These are phyloP conservation scores for Phyllopteryx taeniolatus DNA, from an alignment of 2,113 vertebrate genomes.

Conservation along the genomic window DNA sequence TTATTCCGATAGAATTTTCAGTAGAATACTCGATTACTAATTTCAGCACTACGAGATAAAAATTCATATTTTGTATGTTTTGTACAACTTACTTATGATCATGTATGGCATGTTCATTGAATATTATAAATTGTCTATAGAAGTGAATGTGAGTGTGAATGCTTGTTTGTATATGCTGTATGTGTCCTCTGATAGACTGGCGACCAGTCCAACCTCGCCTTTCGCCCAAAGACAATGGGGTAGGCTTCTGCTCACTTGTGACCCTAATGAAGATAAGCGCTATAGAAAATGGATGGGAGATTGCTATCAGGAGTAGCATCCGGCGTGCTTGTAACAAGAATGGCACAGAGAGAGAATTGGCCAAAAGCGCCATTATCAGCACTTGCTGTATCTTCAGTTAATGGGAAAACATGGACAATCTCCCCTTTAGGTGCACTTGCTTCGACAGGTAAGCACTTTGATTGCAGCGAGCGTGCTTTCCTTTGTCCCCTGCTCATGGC, in stretches of 20 bases:
- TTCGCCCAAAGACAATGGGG: neutral
- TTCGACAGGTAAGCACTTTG: constrained; percentile 23
- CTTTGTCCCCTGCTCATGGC: constrained; percentile 46
- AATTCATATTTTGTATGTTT: too few relatives aligned
- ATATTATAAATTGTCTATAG: too few relatives aligned
- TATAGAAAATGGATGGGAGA: constrained; percentile 21
- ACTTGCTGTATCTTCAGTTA: constrained; percentile 52
- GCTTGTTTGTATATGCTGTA: too few relatives aligned
- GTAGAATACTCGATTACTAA: too few relatives aligned
- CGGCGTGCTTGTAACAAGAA: constrained; percentile 57
- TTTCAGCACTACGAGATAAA: too few relatives aligned
- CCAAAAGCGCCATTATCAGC: constrained; percentile 59
- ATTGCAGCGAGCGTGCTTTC: constrained; percentile 50
- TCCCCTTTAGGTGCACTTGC: constrained; percentile 40
- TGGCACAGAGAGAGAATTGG: constrained; percentile 41
- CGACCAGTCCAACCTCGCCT: too few relatives aligned
- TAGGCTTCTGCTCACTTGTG: too few relatives aligned
- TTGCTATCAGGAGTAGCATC: constrained; percentile 59
- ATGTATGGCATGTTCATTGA: too few relatives aligned
- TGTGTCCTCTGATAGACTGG: too few relatives aligned
- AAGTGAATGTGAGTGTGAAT: too few relatives aligned
- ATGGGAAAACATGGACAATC: constrained; percentile 49
- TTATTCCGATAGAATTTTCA: too few relatives aligned
- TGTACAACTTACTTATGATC: too few relatives aligned
- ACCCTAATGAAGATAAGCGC: neutral